phyloP scores from a whole-genome alignment of 2,888 invertebrate species.

The Campaea margaritaria region DNA sequence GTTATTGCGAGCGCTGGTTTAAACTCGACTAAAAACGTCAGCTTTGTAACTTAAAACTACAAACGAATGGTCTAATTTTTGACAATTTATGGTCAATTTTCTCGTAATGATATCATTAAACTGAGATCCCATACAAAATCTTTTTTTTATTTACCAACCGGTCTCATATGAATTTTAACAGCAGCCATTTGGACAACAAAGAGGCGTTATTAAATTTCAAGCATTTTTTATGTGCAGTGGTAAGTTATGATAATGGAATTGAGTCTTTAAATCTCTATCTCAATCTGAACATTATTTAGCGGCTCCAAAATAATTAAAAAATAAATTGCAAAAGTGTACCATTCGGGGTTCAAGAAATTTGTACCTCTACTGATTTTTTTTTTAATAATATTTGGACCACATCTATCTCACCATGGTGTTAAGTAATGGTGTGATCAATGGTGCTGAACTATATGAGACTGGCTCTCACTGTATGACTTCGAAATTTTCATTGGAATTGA shows the following conservation, averaged over 20 bases:
- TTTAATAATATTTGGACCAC: no score
- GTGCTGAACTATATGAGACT: no score
- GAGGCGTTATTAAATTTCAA: conserved; percentile 24
- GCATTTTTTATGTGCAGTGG: conserved; percentile 3
- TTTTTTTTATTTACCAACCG: conserved; percentile 33
- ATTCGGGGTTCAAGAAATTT: no score
- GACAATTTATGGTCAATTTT: conserved; percentile 35
- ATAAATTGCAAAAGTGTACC: no score
- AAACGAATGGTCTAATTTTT: conserved; percentile 15
- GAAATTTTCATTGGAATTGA: no score
- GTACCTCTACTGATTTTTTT: no score
- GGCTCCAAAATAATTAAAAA: no score
- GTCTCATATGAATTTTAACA: conserved; percentile 30
- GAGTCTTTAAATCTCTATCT: neutral
- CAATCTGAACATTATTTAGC: neutral
- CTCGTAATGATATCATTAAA: conserved; percentile 33
- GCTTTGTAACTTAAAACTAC: neutral
- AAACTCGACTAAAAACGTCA: no score
- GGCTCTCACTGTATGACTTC: no score
- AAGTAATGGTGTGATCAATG: no score
- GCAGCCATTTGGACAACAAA: conserved; percentile 25
- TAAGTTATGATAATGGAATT: conserved; percentile 3
- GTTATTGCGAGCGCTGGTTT: no score
- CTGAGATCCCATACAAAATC: conserved; percentile 28
- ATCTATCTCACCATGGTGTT: no score